Conservation (phyloP, 2,797 vertebrate species). For the Yasuhikotakia modesta region DNA sequence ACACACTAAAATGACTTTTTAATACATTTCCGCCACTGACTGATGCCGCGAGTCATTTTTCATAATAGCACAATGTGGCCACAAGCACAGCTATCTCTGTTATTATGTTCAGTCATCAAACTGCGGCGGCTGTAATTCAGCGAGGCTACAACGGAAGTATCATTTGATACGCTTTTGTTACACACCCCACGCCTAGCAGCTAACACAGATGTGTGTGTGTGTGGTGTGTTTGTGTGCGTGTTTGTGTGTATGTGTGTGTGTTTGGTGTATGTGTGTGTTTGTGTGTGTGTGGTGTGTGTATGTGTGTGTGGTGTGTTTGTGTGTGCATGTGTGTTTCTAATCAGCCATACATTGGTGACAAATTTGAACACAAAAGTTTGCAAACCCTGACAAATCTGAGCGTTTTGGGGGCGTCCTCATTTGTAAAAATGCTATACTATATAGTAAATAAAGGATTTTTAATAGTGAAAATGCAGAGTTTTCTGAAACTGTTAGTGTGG, state of each 20-base stretch:
- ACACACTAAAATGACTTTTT: neutral
- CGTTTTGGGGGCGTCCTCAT: no score
- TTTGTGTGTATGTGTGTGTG: neutral
- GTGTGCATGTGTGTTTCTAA: no score
- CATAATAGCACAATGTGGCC: slow-evolving; percentile 19
- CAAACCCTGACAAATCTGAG: no score
- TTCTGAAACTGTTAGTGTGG: no score
- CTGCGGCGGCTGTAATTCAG: slow-evolving; percentile 1
- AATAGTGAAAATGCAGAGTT: no score
- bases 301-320: no score
- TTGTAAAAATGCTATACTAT: no score
- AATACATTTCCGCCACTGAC: neutral
- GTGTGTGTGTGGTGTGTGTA: neutral
- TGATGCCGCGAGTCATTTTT: slow-evolving; percentile 17
- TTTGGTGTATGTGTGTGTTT: no score
- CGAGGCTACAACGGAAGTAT: neutral
- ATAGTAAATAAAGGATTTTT: no score
- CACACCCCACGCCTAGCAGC: neutral
- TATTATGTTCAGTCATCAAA: slow-evolving; percentile 13
- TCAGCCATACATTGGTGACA: no score
- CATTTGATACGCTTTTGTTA: neutral
- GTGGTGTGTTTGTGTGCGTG: no score
- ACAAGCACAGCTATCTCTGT: slow-evolving; percentile 1
- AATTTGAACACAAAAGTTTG: no score
- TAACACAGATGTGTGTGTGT: neutral